Evolutionary conservation across 2,888 invertebrate species (phyloP).

Genomic region (Byasa hedistus): DNA sequence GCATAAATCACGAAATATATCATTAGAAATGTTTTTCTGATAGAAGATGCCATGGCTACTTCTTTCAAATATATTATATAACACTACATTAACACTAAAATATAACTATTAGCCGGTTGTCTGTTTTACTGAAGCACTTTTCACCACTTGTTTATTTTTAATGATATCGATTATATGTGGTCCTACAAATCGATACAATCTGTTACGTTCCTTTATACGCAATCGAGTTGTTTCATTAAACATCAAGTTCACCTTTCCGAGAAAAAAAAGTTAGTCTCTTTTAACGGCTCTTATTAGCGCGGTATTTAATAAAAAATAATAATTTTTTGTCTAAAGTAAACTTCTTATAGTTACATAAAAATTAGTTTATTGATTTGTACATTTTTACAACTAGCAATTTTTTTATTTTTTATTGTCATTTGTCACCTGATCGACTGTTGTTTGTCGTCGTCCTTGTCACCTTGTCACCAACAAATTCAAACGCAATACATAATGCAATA

Average conservation of each 20-base stretch:
- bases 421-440: conserved; percentile 34
- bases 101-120: conserved; percentile 11
- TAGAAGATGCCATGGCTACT: conserved; percentile 34
- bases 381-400: conserved; percentile 28
- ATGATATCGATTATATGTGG: conserved; percentile 34
- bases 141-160: conserved; percentile 39
- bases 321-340: too few species aligned
- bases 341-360: background rate
- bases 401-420: conserved; percentile 32
- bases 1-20: conserved; percentile 42
- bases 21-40: conserved; percentile 41
- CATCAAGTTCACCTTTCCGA: too few species aligned
- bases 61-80: conserved; percentile 2
- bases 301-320: too few species aligned
- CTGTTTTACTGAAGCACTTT: conserved; percentile 7
- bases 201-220: conserved; percentile 37
- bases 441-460: conserved; percentile 45
- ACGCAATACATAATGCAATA: conserved; percentile 66
- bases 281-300: too few species aligned
- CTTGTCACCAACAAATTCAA: conserved; percentile 50
- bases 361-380: background rate
- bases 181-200: conserved; percentile 40
- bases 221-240: background rate
- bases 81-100: conserved; percentile 6
- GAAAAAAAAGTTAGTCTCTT: too few species aligned